Conservation (phyloP, 23 tunicate genomes). For the Ascidia mentula region DNA sequence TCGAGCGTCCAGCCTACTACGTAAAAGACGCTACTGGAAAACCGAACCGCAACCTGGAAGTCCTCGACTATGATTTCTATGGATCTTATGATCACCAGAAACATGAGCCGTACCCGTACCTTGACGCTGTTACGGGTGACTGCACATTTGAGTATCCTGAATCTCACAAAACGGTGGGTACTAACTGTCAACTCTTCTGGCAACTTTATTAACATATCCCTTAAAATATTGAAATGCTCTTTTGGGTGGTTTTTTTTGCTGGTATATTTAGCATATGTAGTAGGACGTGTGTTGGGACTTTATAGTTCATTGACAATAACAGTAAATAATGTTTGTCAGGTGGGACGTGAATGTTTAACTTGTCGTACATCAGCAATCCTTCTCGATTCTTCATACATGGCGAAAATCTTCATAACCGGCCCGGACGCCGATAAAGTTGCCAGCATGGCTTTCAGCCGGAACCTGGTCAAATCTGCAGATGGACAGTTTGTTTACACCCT, state of each 20-base stretch:
- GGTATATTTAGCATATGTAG: too few relatives aligned
- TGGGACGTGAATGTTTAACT: constrained; percentile 36
- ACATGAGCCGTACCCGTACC: constrained; percentile 35
- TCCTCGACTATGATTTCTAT: constrained; percentile 55
- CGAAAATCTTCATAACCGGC: constrained; percentile 23
- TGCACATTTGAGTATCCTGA: constrained; percentile 37
- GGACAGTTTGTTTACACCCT: constrained; percentile 38
- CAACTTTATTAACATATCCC: too few relatives aligned
- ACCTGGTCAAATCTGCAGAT: constrained; percentile 15
- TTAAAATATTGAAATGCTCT: too few relatives aligned
- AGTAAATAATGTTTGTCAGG: too few relatives aligned
- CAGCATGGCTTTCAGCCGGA: constrained; percentile 15
- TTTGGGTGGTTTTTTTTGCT: too few relatives aligned
- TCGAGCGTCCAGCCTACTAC: constrained; percentile 66
- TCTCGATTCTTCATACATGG: constrained; percentile 46
- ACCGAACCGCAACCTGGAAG: constrained; percentile 12
- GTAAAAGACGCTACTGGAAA: background rate
- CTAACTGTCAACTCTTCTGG: too few relatives aligned
- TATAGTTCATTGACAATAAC: too few relatives aligned
- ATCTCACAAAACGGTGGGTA: constrained; percentile 38
- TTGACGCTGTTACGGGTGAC: constrained; percentile 31
- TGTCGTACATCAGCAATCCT: constrained; percentile 41
- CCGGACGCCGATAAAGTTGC: constrained; percentile 29
- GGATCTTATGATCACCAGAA: constrained; percentile 44
- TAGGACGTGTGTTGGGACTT: too few relatives aligned